A percentile compares a stretch with the other conserved stretches of the same genome.
phyloP scores from a whole-genome alignment of 1,140 invertebrate genomes.

The Lasaia peninsularis region DNA sequence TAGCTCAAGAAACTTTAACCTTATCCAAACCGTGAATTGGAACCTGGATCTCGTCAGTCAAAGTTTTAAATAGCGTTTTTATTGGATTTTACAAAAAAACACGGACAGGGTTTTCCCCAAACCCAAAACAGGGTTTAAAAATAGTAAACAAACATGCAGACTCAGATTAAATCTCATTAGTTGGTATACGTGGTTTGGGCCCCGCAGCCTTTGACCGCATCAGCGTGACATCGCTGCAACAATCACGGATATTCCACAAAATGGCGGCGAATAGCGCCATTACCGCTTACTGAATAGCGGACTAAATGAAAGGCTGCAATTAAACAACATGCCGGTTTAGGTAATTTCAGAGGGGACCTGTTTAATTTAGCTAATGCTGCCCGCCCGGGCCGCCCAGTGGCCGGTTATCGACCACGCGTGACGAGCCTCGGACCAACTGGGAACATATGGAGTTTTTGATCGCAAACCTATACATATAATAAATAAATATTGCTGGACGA shows the following conservation, averaged over 20 bases:
- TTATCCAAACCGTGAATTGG: too few species aligned
- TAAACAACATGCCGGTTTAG: background rate
- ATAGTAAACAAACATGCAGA: too few species aligned
- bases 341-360: background rate
- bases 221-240: background rate
- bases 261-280: background rate
- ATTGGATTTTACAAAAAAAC: too few species aligned
- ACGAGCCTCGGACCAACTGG: background rate
- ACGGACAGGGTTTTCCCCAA: too few species aligned
- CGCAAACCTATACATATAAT: too few species aligned
- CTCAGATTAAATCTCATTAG: background rate
- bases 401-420: background rate
- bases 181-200: background rate
- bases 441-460: too few species aligned
- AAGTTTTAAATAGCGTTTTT: too few species aligned
- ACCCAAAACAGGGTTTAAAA: too few species aligned
- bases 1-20: too few species aligned
- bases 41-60: too few species aligned
- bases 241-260: background rate
- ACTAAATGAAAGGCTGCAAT: conserved; percentile 9
- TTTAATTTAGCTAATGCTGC: conserved; percentile 7
- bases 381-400: background rate
- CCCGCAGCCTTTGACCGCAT: background rate
- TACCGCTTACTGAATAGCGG: background rate
- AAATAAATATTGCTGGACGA: too few species aligned